phyloP scores from a whole-genome alignment of 2,888 invertebrate genomes.

The Temnothorax unifasciatus region DNA sequence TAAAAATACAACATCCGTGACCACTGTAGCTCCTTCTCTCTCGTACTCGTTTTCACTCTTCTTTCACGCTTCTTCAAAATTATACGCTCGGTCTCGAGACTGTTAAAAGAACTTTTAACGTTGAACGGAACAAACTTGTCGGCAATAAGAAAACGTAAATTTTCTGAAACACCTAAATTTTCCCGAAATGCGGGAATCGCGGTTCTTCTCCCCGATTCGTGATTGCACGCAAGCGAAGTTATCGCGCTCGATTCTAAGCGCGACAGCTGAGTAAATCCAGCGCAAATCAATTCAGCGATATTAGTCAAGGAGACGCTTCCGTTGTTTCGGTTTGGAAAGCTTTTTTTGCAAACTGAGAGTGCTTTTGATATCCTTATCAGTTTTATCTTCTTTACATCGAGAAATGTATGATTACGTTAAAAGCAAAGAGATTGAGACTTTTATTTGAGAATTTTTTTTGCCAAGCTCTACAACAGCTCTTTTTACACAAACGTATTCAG shows the following conservation, averaged over 20 bases:
- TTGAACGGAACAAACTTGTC: not conserved
- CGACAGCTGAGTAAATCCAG: conserved; percentile 46
- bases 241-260: not conserved
- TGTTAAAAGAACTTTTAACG: not conserved
- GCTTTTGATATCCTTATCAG: not conserved
- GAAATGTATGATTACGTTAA: not conserved
- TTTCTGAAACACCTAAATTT: not conserved
- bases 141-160: not conserved
- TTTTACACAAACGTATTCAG: not conserved
- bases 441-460: not conserved
- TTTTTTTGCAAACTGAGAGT: not conserved
- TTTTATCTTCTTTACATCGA: not conserved
- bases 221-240: not conserved
- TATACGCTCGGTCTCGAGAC: too few species aligned
- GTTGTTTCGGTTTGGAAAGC: not conserved
- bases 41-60: not conserved
- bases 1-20: conserved; percentile 60
- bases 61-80: conserved; percentile 10
- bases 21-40: not conserved
- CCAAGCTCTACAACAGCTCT: not conserved
- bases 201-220: not conserved
- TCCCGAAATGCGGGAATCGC: not conserved
- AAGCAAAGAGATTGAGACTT: conserved; percentile 4
- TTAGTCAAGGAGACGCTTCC: not conserved
- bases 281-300: conserved; percentile 14